Evolutionary conservation across 2,888 invertebrate genomes (phyloP).

Genomic region (Lepidocyrtoides sp.): DNA sequence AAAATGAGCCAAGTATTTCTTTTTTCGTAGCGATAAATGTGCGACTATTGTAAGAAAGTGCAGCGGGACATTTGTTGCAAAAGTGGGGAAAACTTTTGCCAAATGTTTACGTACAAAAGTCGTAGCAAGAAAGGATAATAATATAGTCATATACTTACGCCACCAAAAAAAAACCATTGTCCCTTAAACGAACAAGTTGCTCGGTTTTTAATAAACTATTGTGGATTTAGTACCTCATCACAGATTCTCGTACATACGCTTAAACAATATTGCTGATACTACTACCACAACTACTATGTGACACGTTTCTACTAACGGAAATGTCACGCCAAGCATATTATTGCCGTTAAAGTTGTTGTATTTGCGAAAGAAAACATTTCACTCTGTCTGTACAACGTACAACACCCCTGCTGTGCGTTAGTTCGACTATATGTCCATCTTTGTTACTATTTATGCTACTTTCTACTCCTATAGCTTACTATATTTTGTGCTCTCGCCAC

Average conservation of each 20-base stretch:
- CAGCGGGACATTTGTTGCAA: too few relatives aligned
- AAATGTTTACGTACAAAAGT: not conserved
- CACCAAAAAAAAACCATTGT: not conserved
- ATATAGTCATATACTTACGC: too few relatives aligned
- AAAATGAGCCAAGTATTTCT: too few relatives aligned
- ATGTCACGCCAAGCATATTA: not conserved
- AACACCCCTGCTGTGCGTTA: not conserved
- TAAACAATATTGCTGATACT: not conserved
- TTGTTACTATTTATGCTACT: too few relatives aligned
- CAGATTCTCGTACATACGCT: too few relatives aligned
- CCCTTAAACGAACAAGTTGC: not conserved
- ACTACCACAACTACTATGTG: too few relatives aligned
- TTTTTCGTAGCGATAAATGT: not conserved
- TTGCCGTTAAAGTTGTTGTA: not conserved
- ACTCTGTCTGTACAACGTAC: not conserved
- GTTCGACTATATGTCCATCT: too few relatives aligned
- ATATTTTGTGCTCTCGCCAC: too few relatives aligned
- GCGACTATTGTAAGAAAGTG: not conserved
- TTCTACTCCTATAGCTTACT: too few relatives aligned
- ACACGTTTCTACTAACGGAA: not conserved
- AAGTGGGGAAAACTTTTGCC: not conserved
- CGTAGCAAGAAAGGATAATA: not conserved
- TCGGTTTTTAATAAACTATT: conserved; percentile 1
- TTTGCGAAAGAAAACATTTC: not conserved
- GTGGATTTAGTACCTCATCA: not conserved